Base-by-base conservation (phyloP, 2,797 vertebrate genomes). In the Cuniculus paca region DNA sequence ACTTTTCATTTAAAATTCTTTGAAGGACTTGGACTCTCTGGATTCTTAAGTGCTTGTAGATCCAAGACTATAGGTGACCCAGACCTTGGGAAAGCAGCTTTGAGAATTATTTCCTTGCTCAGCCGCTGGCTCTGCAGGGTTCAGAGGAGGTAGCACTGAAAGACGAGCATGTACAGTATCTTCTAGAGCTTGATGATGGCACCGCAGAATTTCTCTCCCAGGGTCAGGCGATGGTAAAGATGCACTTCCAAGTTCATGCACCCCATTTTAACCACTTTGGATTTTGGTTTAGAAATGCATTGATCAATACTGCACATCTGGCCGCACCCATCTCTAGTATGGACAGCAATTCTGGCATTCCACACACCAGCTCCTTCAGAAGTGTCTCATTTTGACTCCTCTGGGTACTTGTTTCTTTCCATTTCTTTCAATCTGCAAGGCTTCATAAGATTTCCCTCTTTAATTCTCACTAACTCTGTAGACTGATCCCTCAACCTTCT, bases 1-100 rank as follows among this genome's bases (percentile, higher is more conserved):
- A 85, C 68, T 92, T 97, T 68, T 89, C 61, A 92, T 97, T 92
- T 80, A 65, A 96, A 97, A 77, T 74, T 50, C 68, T 96, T 52
- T 81, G 92, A 94, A 80, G 36, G 31, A 19, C 58, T 89, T 91
- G 77, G n/a, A n/a, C 28, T 79, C 34, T 80, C 58, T 42, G 60
- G 48, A 20, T 52, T 91, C 34, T 75, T 3, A 14, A 42, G 34
- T 26, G 39, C 24, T 10, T 24, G 12, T 1, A 70, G 63, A 63
- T 28, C 34, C 8, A n/a, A 45, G 50, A 60, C 13, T 81, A 50
- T 22, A 1, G 24, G 22, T 61, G 36, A 77, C 70, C 60, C 24
- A 39, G 52, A 34, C 24, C 12, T 28, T 28, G 80, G 45, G 78
- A n/a, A 63, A 48, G 19, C 1, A n/a, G 9, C 48, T 78, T 85